Conservation (phyloP, 2,113 vertebrate genomes). For the Cebidichthys violaceus region DNA sequence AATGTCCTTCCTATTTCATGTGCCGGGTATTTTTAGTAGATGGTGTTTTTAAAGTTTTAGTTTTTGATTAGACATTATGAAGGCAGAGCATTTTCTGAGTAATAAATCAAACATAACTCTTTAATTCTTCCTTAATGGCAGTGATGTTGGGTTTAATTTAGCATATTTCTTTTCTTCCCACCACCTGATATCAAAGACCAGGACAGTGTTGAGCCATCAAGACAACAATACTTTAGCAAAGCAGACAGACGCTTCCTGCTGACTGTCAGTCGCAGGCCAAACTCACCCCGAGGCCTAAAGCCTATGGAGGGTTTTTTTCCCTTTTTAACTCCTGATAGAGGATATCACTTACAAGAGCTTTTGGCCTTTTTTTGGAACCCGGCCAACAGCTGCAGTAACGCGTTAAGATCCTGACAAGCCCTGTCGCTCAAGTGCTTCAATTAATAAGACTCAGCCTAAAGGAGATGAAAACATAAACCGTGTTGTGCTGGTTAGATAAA, state of each 20-base stretch:
- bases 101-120: neutral
- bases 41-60: neutral
- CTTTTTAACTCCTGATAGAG: conserved; percentile 28
- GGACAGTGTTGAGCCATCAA: neutral
- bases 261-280: conserved; percentile 15
- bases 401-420: conserved; percentile 60
- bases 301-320: conserved; percentile 26
- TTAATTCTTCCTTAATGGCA: neutral
- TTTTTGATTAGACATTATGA: neutral
- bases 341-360: conserved; percentile 60
- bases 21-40: neutral
- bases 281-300: neutral
- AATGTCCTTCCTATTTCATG: neutral
- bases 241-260: conserved; percentile 2
- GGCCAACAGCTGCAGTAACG: conserved; percentile 64
- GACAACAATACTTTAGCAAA: neutral
- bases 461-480: conserved; percentile 41
- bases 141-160: neutral
- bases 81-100: neutral
- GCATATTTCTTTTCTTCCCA: neutral
- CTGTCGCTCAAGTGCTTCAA: conserved; percentile 50
- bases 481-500: conserved; percentile 28
- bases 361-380: conserved; percentile 47
- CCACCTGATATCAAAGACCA: neutral
- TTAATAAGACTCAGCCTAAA: conserved; percentile 48